Base-by-base conservation (phyloP, 1,140 invertebrate genomes). In the Physella acuta region DNA sequence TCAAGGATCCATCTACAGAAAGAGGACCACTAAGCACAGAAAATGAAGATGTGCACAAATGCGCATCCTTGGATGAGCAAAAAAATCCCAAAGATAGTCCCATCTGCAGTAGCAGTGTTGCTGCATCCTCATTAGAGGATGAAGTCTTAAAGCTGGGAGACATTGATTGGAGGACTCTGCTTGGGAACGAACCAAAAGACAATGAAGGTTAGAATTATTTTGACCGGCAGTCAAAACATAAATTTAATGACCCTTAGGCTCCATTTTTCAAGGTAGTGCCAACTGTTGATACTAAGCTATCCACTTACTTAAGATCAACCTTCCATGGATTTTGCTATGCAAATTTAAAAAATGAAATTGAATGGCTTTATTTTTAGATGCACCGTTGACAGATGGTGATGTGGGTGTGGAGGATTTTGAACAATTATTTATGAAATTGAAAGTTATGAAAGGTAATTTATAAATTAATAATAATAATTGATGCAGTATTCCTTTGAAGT, bases 371-470 rank as follows among this genome's bases (percentile, higher is more conserved):
- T 44, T 44, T 44, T 8, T 20, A 44, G 39, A 44, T 8, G 8
- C 20, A 44, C 8, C 26, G 5, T 55, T 80, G n/a, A 74, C 71
- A 11, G 62, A 68, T 62, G 77, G 78, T 16, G 76, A 81, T 30
- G 62, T 71, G 3, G 79, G 71, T 11, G 72, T 73, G 33, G 82
- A 83, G 73, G 79, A 79, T 26, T 85, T 85, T 77, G 84, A 85
- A 73, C 70, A 79, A 51, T 56, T 85, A 16, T 85, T 85, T 76
- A 71, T 75, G 26, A 80, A 79, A 60, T 78, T 85, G 63, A 75
- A 73, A 39, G 61, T 78, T 2, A 84, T 85, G 83, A 85, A 85
- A 81, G 82, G 84, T 85, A 74, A 44, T 44, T 44, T 20, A 44
- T 44, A 8, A 11, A 11, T 8, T 44, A 11, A 11, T 11, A 44